Conservation (phyloP, 1,140 invertebrate species). For the Zaprionus inermis region DNA sequence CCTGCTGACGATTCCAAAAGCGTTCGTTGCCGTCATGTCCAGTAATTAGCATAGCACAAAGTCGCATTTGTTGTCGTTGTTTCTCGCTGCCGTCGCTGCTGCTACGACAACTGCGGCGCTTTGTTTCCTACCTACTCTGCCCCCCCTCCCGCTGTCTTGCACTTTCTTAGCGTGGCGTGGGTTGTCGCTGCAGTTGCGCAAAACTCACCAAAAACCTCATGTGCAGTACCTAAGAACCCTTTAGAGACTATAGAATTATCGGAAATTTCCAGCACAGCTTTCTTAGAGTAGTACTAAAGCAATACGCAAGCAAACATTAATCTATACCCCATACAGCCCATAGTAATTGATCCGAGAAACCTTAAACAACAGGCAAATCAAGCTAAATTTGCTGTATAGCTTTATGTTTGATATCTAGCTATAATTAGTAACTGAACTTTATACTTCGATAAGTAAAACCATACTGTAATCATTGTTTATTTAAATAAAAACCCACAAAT, state of each 20-base stretch:
- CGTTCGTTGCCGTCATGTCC: conserved; percentile 71
- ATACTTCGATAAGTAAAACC: too few relatives aligned
- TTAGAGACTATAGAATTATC: not conserved
- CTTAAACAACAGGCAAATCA: not conserved
- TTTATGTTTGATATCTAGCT: not conserved
- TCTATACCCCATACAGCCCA: not conserved
- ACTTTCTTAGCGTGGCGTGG: not conserved
- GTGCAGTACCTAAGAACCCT: not conserved
- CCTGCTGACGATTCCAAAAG: conserved; percentile 51
- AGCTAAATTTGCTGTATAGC: not conserved
- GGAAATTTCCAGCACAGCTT: not conserved
- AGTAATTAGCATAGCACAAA: conserved; percentile 78
- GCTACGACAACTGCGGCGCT: conserved; percentile 67
- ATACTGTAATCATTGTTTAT: too few relatives aligned
- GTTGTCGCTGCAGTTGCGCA: conserved; percentile 24
- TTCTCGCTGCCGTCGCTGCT: conserved; percentile 6
- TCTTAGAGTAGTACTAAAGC: not conserved
- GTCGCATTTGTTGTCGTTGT: conserved; percentile 50
- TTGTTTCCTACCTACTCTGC: conserved; percentile 29
- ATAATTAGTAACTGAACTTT: not conserved
- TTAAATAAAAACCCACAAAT: too few relatives aligned
- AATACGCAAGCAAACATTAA: not conserved
- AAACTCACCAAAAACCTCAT: not conserved
- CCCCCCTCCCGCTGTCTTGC: not conserved
- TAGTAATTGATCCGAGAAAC: not conserved